Percentiles rank a stretch among this genome's conserved stretches.
phyloP scores from a whole-genome alignment of 2,797 vertebrate genomes.

The Chaetophractus vellerosus region DNA sequence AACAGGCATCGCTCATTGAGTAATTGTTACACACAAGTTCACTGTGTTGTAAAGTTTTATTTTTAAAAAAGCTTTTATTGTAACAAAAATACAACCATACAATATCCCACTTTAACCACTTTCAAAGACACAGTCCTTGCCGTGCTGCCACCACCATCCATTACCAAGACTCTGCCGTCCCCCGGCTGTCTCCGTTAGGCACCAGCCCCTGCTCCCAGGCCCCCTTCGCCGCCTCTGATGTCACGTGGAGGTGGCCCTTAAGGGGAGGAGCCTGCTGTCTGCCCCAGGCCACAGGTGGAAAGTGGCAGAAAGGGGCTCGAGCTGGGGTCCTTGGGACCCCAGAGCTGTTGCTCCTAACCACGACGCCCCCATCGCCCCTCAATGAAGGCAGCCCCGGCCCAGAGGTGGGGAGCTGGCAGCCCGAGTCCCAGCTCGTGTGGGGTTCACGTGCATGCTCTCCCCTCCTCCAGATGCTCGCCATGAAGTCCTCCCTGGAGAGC shows the following conservation, averaged over 20 bases:
- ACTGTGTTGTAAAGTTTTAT: no score
- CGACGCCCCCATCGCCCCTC: accelerated
- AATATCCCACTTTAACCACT: no score
- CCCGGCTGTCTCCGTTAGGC: no score
- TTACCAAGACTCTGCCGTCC: no score
- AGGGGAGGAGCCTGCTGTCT: background rate
- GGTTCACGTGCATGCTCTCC: background rate
- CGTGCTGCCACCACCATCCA: no score
- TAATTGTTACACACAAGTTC: accelerated
- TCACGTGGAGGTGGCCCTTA: accelerated
- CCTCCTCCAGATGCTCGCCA: slow-evolving; percentile 91
- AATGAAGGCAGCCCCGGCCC: accelerated
- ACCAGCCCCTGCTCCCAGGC: no score
- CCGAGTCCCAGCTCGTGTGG: accelerated
- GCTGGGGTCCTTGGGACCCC: background rate
- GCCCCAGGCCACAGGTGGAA: background rate
- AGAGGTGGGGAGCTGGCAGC: accelerated
- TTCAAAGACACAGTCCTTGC: no score
- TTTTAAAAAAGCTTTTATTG: no score
- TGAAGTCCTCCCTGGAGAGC: slow-evolving; percentile 95
- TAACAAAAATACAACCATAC: no score
- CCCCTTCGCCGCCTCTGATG: no score
- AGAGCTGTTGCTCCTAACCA: accelerated
- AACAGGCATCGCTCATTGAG: accelerated
- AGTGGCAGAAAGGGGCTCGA: no score